These are phyloP conservation scores for Corythornis madagascariensis DNA, from an alignment of 2,113 vertebrate genomes.

Conservation along the genomic window DNA sequence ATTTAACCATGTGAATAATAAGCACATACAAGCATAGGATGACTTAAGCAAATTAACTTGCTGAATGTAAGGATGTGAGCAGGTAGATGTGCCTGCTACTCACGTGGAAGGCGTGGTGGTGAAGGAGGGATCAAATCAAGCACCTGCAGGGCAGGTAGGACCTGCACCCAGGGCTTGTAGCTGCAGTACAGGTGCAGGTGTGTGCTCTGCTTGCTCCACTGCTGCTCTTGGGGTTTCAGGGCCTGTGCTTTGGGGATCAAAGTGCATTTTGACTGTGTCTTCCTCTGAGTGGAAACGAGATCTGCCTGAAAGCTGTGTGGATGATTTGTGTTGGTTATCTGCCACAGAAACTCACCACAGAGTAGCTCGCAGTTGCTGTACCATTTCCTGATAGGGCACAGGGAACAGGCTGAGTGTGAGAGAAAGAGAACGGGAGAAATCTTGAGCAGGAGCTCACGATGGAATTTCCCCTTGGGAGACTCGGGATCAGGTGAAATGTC, in stretches of 20 bases:
- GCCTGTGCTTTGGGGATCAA: slow-evolving; percentile 20
- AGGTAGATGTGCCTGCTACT: background rate
- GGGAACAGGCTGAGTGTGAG: background rate
- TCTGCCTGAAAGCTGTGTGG: slow-evolving; percentile 37
- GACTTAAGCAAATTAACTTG: background rate
- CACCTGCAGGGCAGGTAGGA: background rate
- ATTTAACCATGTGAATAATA: background rate
- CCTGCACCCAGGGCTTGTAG: background rate
- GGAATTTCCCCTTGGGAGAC: background rate
- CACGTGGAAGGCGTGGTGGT: background rate
- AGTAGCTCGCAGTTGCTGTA: background rate
- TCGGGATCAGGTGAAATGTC: slow-evolving; percentile 3
- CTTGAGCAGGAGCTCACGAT: background rate
- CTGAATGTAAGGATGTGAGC: background rate
- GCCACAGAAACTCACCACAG: background rate
- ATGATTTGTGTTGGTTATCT: slow-evolving; percentile 55
- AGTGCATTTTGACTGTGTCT: slow-evolving; percentile 21
- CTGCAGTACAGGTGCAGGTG: background rate
- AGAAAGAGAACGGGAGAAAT: background rate
- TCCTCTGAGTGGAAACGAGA: slow-evolving; percentile 54
- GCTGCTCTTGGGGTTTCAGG: background rate
- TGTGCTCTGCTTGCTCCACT: background rate
- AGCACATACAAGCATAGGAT: background rate
- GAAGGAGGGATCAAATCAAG: background rate
- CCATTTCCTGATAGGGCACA: background rate